Conservation (phyloP, 2,888 invertebrate species). For the Diplolepis rosae region DNA sequence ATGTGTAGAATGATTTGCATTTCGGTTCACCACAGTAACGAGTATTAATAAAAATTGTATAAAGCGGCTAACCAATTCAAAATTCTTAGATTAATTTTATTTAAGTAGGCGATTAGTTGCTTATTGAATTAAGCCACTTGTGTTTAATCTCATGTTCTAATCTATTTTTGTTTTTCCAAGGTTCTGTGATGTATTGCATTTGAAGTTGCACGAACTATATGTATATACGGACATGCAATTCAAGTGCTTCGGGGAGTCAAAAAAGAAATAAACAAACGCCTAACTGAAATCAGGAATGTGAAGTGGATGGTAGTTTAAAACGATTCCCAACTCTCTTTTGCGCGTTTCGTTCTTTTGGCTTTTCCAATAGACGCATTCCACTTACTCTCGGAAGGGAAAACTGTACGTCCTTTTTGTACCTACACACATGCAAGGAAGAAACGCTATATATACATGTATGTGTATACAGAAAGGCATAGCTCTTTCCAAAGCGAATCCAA, state of each 20-base stretch:
- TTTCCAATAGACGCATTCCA: constrained; percentile 35
- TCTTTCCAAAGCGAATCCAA: background rate
- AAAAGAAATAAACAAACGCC: constrained; percentile 63
- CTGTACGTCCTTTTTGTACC: constrained; percentile 20
- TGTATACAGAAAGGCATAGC: background rate
- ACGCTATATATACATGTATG: background rate
- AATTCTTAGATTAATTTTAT: too few relatives aligned
- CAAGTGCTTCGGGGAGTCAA: constrained; percentile 37
- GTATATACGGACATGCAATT: constrained; percentile 15
- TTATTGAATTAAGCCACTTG: background rate
- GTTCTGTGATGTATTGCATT: constrained; percentile 48
- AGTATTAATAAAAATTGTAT: too few relatives aligned
- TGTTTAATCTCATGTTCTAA: constrained; percentile 23
- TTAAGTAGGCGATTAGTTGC: background rate
- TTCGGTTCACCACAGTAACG: too few relatives aligned
- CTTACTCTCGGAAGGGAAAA: constrained; percentile 23
- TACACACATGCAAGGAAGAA: constrained; percentile 4
- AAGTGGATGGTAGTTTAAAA: constrained; percentile 64
- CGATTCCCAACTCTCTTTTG: constrained; percentile 51
- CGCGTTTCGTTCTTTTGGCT: constrained; percentile 21
- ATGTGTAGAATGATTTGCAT: too few relatives aligned
- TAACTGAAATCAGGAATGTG: constrained; percentile 66
- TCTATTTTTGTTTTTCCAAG: constrained; percentile 17
- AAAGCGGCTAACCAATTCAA: too few relatives aligned
- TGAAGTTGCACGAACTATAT: constrained; percentile 33